Evolutionary conservation across 2,113 vertebrate species (phyloP).

Genomic region (Budorcas taxicolor): DNA sequence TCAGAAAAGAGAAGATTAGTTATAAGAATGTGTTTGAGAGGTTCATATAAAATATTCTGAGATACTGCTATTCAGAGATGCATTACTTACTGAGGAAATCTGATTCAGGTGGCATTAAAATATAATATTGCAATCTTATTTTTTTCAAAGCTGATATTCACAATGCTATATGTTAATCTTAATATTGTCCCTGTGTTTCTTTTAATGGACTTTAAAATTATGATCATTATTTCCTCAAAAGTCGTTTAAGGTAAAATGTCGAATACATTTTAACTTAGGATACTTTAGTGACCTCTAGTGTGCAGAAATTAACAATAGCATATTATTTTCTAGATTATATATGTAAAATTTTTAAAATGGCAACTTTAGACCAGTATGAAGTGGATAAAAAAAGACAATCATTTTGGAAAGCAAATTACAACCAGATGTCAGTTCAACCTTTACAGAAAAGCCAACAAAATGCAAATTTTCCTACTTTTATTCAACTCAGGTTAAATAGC

Average conservation of each 20-base stretch:
- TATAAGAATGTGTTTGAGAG: neutral
- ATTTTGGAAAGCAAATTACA: constrained; percentile 41
- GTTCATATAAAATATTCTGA: neutral
- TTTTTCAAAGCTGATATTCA: neutral
- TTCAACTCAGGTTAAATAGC: neutral
- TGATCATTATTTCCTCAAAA: neutral
- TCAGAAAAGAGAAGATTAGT: neutral
- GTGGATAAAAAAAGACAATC: neutral
- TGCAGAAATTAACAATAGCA: neutral
- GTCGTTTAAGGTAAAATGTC: neutral
- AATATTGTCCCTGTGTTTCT: neutral
- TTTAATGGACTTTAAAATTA: constrained; percentile 12
- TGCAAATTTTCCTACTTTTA: neutral
- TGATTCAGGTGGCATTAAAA: neutral
- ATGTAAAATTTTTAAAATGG: neutral
- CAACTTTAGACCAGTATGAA: constrained; percentile 16
- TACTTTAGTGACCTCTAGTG: constrained; percentile 78
- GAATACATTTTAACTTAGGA: neutral
- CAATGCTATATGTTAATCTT: neutral
- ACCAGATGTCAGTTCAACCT: constrained; percentile 26
- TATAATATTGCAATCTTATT: neutral
- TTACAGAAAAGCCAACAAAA: constrained; percentile 29
- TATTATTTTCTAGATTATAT: neutral
- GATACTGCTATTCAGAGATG: neutral
- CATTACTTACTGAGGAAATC: neutral